These are phyloP conservation scores for Drosophila mercatorum DNA, from an alignment of 2,888 invertebrate genomes.

Conservation along the genomic window DNA sequence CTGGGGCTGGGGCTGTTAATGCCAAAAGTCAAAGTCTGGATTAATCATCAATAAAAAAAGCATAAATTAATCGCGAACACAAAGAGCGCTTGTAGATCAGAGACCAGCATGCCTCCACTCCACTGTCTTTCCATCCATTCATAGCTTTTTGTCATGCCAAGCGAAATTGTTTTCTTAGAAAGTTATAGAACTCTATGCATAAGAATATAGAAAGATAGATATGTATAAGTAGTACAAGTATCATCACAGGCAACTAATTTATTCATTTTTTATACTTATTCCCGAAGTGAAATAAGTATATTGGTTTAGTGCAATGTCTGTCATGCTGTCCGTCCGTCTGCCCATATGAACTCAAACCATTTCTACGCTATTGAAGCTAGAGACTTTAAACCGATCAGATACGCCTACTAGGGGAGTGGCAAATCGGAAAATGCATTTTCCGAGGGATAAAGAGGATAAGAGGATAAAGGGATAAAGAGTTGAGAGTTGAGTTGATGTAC, in stretches of 20 bases:
- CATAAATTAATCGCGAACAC: constrained; percentile 68
- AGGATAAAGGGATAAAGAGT: too few relatives aligned
- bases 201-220: not conserved
- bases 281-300: too few relatives aligned
- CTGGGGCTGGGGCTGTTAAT: constrained; percentile 48
- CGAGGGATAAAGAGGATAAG: too few relatives aligned
- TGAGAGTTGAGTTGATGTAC: too few relatives aligned
- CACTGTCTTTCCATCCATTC: not conserved
- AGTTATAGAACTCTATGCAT: constrained; percentile 27
- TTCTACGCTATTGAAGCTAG: too few relatives aligned
- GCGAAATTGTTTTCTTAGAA: constrained; percentile 45
- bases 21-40: constrained; percentile 78
- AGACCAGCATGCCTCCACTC: not conserved
- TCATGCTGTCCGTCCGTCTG: too few relatives aligned
- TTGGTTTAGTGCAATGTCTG: too few relatives aligned
- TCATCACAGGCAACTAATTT: constrained; percentile 5
- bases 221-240: not conserved
- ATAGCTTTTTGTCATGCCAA: not conserved
- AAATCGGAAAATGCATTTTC: too few relatives aligned
- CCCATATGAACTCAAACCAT: too few relatives aligned
- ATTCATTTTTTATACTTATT: not conserved
- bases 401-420: too few relatives aligned
- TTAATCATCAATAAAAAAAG: constrained; percentile 77
- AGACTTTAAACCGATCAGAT: too few relatives aligned
- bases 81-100: constrained; percentile 19